phyloP scores from a whole-genome alignment of 1,140 invertebrate species.

The Magallana gigas region DNA sequence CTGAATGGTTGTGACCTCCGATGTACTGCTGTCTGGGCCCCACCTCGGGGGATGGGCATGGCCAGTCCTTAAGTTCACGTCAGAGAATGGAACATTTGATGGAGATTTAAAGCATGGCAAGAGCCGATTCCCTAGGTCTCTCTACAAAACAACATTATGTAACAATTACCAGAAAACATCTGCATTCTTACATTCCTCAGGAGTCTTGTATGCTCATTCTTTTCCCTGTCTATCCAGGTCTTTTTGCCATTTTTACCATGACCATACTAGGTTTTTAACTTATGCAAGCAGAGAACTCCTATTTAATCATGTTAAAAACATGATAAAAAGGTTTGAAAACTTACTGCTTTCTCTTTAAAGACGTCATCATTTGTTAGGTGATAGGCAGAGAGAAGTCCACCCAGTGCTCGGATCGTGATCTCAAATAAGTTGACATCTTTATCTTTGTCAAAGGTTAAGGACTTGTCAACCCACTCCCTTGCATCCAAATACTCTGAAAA shows the following conservation, averaged over 20 bases:
- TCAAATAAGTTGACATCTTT: slow-evolving; percentile 98
- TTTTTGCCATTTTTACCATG: too few species aligned
- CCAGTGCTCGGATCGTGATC: slow-evolving; percentile 98
- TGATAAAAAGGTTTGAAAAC: slow-evolving; percentile 44
- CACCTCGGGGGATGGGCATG: slow-evolving; percentile 83
- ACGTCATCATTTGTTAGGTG: slow-evolving; percentile 93
- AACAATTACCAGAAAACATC: too few species aligned
- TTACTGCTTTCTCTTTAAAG: slow-evolving; percentile 88
- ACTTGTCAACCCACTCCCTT: slow-evolving; percentile 93
- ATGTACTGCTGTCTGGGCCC: slow-evolving; percentile 89
- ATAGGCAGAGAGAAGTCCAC: slow-evolving; percentile 94
- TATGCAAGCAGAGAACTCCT: too few species aligned
- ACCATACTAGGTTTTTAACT: too few species aligned
- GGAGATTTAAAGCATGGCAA: slow-evolving; percentile 97
- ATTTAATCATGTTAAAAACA: too few species aligned
- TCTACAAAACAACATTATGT: slow-evolving; percentile 59
- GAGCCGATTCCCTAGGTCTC: slow-evolving; percentile 93
- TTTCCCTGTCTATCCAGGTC: too few species aligned
- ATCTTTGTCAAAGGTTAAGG: slow-evolving; percentile 86
- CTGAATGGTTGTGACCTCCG: slow-evolving; percentile 85
- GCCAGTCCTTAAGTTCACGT: slow-evolving; percentile 93
- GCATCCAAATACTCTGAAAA: slow-evolving; percentile 92
- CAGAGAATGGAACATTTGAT: slow-evolving; percentile 96
- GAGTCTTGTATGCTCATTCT: too few species aligned
- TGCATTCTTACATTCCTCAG: too few species aligned